phyloP scores from a whole-genome alignment of 2,113 vertebrate genomes.

The Pantherophis guttatus region DNA sequence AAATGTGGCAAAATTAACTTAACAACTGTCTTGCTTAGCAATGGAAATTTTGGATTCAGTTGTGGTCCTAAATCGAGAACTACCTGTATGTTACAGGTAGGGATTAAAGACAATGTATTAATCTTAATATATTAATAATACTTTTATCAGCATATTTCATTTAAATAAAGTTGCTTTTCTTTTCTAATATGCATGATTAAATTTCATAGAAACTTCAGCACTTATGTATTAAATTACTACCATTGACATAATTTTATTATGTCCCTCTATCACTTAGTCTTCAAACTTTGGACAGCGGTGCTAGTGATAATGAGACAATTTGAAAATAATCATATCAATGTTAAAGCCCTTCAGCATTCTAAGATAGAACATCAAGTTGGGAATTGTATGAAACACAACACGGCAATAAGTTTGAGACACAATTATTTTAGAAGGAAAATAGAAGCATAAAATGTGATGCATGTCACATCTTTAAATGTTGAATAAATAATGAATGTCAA shows the following conservation, averaged over 20 bases:
- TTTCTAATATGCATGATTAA: slow-evolving; percentile 29
- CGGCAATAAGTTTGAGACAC: slow-evolving; percentile 48
- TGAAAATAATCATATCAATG: slow-evolving; percentile 48
- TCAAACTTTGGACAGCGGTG: neutral
- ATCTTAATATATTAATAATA: neutral
- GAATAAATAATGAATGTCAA: slow-evolving; percentile 18
- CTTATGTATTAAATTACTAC: slow-evolving; percentile 39
- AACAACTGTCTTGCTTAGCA: neutral
- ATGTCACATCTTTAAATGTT: neutral
- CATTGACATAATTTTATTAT: slow-evolving; percentile 26
- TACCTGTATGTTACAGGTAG: neutral
- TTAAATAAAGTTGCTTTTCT: neutral
- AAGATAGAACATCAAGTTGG: slow-evolving; percentile 50
- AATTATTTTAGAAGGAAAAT: slow-evolving; percentile 34
- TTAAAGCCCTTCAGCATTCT: slow-evolving; percentile 55
- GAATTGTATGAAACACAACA: slow-evolving; percentile 28
- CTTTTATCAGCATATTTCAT: neutral
- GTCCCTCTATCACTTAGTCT: slow-evolving; percentile 42
- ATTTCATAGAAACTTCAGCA: slow-evolving; percentile 15
- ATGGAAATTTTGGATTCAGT: neutral
- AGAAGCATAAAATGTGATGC: slow-evolving; percentile 36
- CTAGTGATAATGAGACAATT: slow-evolving; percentile 16
- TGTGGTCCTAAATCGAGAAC: neutral
- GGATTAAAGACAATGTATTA: neutral
- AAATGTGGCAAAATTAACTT: neutral